phyloP scores from a whole-genome alignment of 2,888 invertebrate species.

The Plusia festucae region DNA sequence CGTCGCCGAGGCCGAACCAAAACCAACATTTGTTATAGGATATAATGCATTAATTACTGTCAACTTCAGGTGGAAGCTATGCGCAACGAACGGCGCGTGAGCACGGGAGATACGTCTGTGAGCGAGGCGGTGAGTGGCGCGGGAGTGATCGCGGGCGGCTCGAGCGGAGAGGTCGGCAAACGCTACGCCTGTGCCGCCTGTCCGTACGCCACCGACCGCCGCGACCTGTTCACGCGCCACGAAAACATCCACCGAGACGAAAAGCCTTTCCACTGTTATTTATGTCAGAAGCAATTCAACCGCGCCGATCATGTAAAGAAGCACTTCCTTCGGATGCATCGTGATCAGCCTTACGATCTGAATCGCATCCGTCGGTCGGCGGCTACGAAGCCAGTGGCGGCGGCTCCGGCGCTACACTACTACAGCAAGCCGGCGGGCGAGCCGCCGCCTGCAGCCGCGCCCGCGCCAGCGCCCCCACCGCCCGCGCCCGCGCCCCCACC shows the following conservation, averaged over 20 bases:
- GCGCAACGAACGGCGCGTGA: constrained; percentile 71
- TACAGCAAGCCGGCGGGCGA: constrained; percentile 81
- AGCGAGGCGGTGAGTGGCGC: constrained; percentile 45
- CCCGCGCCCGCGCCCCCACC: constrained; percentile 54
- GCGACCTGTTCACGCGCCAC: constrained; percentile 97
- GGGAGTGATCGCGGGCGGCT: constrained; percentile 42
- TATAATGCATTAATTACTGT: background rate
- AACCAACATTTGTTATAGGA: background rate
- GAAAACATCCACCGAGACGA: constrained; percentile 98
- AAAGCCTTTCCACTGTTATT: constrained; percentile 98
- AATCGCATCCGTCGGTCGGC: constrained; percentile 93
- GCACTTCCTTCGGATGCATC: constrained; percentile 97
- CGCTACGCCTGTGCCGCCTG: constrained; percentile 96
- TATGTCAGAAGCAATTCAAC: constrained; percentile 97
- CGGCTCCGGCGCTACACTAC: constrained; percentile 66
- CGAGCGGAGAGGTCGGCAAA: constrained; percentile 82
- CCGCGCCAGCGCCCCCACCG: constrained; percentile 62
- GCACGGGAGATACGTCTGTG: constrained; percentile 37
- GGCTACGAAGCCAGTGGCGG: constrained; percentile 84
- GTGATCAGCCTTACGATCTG: constrained; percentile 96
- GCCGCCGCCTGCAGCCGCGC: constrained; percentile 78
- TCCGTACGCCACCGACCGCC: constrained; percentile 96
- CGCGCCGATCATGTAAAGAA: constrained; percentile 98
- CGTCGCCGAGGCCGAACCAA: background rate
- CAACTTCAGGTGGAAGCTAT: constrained; percentile 78